Conservation (phyloP, 2,113 vertebrate species). For the Pachyramphus minor region DNA sequence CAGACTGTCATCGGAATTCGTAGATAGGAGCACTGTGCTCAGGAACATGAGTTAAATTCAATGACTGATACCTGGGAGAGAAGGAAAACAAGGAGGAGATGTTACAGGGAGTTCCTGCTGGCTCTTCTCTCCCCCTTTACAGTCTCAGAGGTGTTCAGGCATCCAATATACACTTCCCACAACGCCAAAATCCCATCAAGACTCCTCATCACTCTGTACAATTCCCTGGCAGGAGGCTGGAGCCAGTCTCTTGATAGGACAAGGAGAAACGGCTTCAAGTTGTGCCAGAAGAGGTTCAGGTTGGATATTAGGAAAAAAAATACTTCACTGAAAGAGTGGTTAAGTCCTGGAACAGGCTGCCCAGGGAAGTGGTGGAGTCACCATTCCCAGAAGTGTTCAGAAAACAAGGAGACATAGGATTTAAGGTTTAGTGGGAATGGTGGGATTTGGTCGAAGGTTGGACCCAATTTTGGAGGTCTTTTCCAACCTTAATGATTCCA, state of each 20-base stretch:
- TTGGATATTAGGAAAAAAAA: neutral
- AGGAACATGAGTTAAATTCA: conserved; percentile 91
- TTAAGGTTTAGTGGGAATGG: neutral
- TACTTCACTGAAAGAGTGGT: neutral
- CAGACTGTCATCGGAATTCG: conserved; percentile 92
- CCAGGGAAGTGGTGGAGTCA: neutral
- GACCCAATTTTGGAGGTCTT: neutral
- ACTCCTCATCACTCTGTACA: neutral
- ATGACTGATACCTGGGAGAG: conserved; percentile 90
- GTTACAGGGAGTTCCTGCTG: neutral
- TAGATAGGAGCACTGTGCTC: conserved; percentile 96
- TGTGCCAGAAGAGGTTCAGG: neutral
- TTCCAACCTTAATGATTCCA: neutral
- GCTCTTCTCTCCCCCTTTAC: neutral
- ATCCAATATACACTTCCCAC: neutral
- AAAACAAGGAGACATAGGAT: neutral
- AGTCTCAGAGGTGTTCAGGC: neutral
- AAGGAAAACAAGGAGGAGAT: neutral
- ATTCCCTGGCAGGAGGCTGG: neutral
- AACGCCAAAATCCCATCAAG: neutral
- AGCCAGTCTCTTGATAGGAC: neutral
- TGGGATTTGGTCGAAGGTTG: neutral
- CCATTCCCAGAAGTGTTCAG: neutral
- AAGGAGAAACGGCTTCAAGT: neutral
- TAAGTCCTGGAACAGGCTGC: neutral